A percentile compares a stretch with the other conserved stretches of the same genome.
These are phyloP conservation scores for Plodia interpunctella DNA, from an alignment of 1,140 invertebrate genomes.

Conservation along the genomic window DNA sequence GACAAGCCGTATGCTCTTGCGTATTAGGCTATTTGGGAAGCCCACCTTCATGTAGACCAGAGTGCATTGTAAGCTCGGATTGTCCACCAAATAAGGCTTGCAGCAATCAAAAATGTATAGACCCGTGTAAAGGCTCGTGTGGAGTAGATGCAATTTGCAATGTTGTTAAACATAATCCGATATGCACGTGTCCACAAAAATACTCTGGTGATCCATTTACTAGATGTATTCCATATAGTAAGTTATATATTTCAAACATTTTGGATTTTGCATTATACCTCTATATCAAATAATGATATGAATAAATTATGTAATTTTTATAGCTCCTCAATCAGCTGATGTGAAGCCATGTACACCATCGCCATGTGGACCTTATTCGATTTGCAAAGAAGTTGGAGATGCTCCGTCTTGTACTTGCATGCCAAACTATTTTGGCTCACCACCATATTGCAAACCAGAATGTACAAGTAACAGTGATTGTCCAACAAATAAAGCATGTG, in stretches of 20 bases:
- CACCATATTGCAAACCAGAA: constrained; percentile 85
- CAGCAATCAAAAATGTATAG: constrained; percentile 79
- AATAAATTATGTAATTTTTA: constrained; percentile 1
- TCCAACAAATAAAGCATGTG: constrained; percentile 82
- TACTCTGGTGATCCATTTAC: constrained; percentile 82
- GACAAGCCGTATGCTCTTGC: constrained; percentile 80
- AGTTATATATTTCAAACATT: constrained; percentile 29
- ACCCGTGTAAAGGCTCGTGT: constrained; percentile 81
- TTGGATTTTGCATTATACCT: background rate
- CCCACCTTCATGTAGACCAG: constrained; percentile 80
- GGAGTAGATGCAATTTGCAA: constrained; percentile 80
- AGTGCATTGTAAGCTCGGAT: constrained; percentile 79
- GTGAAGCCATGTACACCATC: constrained; percentile 81
- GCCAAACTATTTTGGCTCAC: constrained; percentile 81
- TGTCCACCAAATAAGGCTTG: constrained; percentile 78
- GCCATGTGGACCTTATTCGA: constrained; percentile 86
- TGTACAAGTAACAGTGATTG: constrained; percentile 86
- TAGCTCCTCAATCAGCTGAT: constrained; percentile 58
- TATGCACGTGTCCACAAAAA: constrained; percentile 79
- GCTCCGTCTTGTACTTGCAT: constrained; percentile 82
- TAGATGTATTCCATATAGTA: constrained; percentile 78
- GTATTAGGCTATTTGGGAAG: constrained; percentile 80
- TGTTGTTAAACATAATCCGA: constrained; percentile 81
- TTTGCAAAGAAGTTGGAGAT: constrained; percentile 80
- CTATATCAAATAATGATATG: background rate